A percentile compares a stretch with the other conserved stretches of the same genome.
Conservation (phyloP, 1,140 invertebrate genomes). For the Aphaenogaster floridana region DNA sequence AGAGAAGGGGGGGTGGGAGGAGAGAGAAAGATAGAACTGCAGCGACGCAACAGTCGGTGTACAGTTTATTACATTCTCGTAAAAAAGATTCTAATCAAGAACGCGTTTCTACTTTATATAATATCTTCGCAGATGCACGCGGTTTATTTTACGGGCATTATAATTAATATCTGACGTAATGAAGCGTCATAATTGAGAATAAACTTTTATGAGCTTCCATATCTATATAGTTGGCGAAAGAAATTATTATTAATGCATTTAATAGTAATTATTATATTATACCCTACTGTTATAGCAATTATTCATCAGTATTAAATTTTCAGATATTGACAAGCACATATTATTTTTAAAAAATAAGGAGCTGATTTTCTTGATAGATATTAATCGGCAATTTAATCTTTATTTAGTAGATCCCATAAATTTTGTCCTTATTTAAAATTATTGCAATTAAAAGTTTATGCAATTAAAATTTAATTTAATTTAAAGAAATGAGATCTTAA, state of each 20-base stretch:
- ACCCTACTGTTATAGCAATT: neutral
- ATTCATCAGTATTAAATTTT: neutral
- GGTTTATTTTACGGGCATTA: neutral
- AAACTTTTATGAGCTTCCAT: neutral
- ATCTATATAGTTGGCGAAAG: neutral
- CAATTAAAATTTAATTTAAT: neutral
- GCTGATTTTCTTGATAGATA: neutral
- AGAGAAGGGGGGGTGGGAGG: too few species aligned
- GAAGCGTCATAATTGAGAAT: neutral
- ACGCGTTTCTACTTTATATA: neutral
- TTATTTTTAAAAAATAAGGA: neutral
- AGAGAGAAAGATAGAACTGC: too few species aligned
- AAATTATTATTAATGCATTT: neutral
- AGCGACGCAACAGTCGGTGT: neutral
- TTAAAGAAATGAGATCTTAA: neutral
- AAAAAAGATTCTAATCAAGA: constrained; percentile 22
- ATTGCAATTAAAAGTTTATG: neutral
- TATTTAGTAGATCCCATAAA: neutral
- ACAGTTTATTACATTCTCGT: constrained; percentile 24
- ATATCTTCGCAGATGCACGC: neutral
- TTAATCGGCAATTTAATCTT: neutral
- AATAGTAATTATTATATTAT: neutral
- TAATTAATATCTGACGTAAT: constrained; percentile 37
- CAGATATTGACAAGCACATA: neutral
- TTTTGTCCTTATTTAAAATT: neutral